Evolutionary conservation across 2,113 vertebrate genomes (phyloP), one percentile per base, ranked within the genome.

Genomic region (Sphyrna mokarran): DNA sequence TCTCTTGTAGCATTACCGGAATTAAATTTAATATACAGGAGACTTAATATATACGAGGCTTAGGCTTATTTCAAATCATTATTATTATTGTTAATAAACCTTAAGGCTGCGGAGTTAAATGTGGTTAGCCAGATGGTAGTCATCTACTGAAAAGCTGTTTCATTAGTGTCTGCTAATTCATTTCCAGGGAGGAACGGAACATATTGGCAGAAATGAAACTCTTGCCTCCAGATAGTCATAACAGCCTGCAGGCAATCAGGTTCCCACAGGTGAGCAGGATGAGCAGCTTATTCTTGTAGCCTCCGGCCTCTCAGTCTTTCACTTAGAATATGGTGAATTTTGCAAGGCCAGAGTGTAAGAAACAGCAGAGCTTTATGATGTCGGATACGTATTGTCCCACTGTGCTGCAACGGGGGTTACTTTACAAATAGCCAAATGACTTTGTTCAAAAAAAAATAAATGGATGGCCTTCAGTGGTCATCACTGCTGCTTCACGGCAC

Each of bases 101-200:
- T 72, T 95, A 54, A 72, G 94, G 69, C 69, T 95, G 69, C 40
- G 54, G 94, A 18, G 40, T 54, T 72, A 95, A 95, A 70, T 48
- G 37, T 95, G 69, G 69, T 70, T 72, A 54, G 68, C 94, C 94
- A 95, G 94, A 95, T 95, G 94, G 94, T 72, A 43, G 40, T 72
- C 69, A 72, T 95, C 69, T 26, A 95, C 40, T 72, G 94, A 43
- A 95, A 95, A 95, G 94, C 94, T 95, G 94, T 95, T 95, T 95
- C 94, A 95, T 95, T 95, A 95, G 40, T 72, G 94, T 10, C 94
- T 72, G 94, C 94, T 95, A 95, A 95, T 95, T 95, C 94, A 95
- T 95, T 93, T 95, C 94, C 94, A 70, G 22, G 43, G 94, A 95
- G 69, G 68, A 72, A 76, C 29, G 94, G 72, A 95, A 54, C 94